A percentile compares a stretch with the other conserved stretches of the same genome.
Conservation (phyloP, 64 coral and sea anemone species). For the Astreopora myriophthalma region DNA sequence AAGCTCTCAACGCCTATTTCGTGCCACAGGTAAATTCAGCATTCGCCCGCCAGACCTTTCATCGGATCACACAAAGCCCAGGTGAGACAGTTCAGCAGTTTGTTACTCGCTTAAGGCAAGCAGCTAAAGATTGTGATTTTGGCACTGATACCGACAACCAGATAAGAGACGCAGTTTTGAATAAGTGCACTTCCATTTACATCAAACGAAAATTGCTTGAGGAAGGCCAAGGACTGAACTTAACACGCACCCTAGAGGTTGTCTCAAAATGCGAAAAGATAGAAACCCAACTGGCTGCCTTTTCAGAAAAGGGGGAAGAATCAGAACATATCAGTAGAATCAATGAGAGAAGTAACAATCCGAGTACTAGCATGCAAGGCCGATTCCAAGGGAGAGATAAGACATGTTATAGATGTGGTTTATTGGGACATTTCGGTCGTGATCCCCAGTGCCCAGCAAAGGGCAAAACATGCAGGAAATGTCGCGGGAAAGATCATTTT, state of each 20-base stretch:
- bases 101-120: constrained; percentile 1
- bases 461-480: constrained; percentile 39
- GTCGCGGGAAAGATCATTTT: constrained; percentile 30
- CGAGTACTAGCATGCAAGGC: not conserved
- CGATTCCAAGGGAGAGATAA: not conserved
- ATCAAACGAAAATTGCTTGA: constrained; percentile 48
- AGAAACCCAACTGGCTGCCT: constrained; percentile 4
- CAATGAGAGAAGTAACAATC: not conserved
- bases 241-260: constrained; percentile 33
- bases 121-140: constrained; percentile 51
- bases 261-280: constrained; percentile 47
- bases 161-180: constrained; percentile 35
- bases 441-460: constrained; percentile 43
- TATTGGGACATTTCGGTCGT: not conserved
- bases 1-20: constrained; percentile 11
- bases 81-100: constrained; percentile 47
- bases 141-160: constrained; percentile 33
- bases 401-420: constrained; percentile 51
- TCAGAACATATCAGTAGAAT: too few relatives aligned
- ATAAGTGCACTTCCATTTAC: constrained; percentile 2
- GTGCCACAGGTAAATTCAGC: constrained; percentile 10
- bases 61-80: not conserved
- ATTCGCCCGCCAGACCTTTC: not conserved
- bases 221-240: not conserved
- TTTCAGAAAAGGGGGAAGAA: constrained; percentile 44